Conservation (phyloP, 2,888 invertebrate species). For the Xestia xanthographa region DNA sequence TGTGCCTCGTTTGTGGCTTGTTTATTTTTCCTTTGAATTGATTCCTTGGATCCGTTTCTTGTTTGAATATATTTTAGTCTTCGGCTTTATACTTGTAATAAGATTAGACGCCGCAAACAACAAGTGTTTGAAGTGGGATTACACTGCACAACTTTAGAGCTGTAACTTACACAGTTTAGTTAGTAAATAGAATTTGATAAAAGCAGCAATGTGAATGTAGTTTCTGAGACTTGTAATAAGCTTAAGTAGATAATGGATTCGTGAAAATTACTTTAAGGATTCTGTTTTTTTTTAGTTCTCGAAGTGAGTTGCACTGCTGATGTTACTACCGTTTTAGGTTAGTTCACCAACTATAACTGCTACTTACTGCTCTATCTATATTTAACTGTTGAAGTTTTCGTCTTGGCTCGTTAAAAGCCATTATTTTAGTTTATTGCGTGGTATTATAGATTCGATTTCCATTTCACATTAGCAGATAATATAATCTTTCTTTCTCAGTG, state of each 20-base stretch:
- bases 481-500: background rate
- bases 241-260: constrained; percentile 1
- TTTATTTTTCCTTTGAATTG: constrained; percentile 56
- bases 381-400: background rate
- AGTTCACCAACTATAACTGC: background rate
- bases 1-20: constrained; percentile 30
- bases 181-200: constrained; percentile 42
- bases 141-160: constrained; percentile 35
- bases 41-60: constrained; percentile 46
- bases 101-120: constrained; percentile 43
- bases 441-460: background rate
- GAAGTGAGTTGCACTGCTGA: no score
- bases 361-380: background rate
- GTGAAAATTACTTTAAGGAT: background rate
- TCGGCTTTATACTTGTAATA: constrained; percentile 37
- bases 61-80: constrained; percentile 45
- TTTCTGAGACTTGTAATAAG: constrained; percentile 33
- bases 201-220: constrained; percentile 29
- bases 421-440: background rate
- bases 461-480: background rate
- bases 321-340: background rate
- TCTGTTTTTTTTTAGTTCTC: constrained; percentile 1
- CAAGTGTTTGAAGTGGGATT: constrained; percentile 51
- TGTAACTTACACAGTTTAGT: constrained; percentile 25
- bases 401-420: no score